Percentiles rank a stretch among this genome's conserved stretches.
phyloP scores from a whole-genome alignment of 2,797 vertebrate species.

The Myioborus melanocephalus region DNA sequence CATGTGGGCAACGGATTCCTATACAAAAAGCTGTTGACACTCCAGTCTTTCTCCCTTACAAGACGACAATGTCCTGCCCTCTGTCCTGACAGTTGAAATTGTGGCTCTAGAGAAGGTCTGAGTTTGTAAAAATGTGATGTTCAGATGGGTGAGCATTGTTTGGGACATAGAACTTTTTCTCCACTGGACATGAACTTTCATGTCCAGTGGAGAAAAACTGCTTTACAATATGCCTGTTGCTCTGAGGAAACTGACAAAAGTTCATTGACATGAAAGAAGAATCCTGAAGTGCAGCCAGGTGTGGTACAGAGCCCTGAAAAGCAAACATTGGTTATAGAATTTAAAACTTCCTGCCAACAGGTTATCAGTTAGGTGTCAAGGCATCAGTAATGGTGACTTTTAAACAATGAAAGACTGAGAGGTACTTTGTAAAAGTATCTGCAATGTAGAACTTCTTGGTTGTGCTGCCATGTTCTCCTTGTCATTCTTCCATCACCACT shows the following conservation, averaged over 20 bases:
- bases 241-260: background rate
- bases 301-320: background rate
- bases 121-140: background rate
- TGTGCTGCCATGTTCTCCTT: background rate
- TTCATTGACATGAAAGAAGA: background rate
- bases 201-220: background rate
- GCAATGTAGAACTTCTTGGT: background rate
- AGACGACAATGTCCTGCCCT: background rate
- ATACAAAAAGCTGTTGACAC: accelerated
- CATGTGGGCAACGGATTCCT: background rate
- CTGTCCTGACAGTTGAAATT: background rate
- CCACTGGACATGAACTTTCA: background rate
- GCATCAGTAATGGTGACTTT: background rate
- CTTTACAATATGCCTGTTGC: background rate
- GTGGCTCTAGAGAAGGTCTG: background rate
- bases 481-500: background rate
- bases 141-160: background rate
- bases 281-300: background rate
- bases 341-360: background rate
- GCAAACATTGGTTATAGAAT: background rate
- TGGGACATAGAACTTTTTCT: background rate
- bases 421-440: background rate
- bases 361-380: background rate
- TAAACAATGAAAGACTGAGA: background rate
- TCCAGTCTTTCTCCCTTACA: background rate